phyloP scores from a whole-genome alignment of 1,140 invertebrate genomes.

The Anoplophora glabripennis region DNA sequence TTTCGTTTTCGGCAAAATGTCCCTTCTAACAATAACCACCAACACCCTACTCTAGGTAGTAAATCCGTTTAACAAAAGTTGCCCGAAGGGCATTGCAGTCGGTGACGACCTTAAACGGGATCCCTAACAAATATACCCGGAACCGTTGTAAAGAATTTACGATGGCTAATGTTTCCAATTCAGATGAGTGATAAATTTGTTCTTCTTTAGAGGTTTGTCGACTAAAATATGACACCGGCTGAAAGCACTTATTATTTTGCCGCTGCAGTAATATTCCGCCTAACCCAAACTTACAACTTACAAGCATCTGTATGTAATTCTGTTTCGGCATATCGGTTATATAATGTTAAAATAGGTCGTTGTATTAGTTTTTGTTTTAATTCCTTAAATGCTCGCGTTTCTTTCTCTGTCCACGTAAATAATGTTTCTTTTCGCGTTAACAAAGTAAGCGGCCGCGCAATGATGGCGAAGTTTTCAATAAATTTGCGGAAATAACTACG shows the following conservation, averaged over 20 bases:
- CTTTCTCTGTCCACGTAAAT: slow-evolving; percentile 1
- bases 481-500: slow-evolving; percentile 43
- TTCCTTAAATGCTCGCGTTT: background rate
- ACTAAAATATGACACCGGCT: slow-evolving; percentile 42
- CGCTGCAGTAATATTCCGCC: slow-evolving; percentile 14
- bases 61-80: slow-evolving; percentile 31
- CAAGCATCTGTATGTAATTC: slow-evolving; percentile 33
- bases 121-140: slow-evolving; percentile 30
- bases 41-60: slow-evolving; percentile 29
- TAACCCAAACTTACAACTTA: background rate
- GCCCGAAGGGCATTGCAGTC: slow-evolving; percentile 35
- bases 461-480: slow-evolving; percentile 26
- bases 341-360: slow-evolving; percentile 6
- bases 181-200: slow-evolving; percentile 32
- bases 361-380: slow-evolving; percentile 8
- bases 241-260: slow-evolving; percentile 5
- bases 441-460: background rate
- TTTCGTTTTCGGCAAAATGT: slow-evolving; percentile 9
- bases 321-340: slow-evolving; percentile 3
- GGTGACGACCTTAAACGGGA: slow-evolving; percentile 32
- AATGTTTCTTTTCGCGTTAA: slow-evolving; percentile 16
- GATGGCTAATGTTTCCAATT: slow-evolving; percentile 29
- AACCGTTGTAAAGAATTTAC: slow-evolving; percentile 35
- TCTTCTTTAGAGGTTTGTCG: slow-evolving; percentile 36
- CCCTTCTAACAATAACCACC: slow-evolving; percentile 48